Conservation (phyloP, 2,888 invertebrate species). For the Myopa testacea region DNA sequence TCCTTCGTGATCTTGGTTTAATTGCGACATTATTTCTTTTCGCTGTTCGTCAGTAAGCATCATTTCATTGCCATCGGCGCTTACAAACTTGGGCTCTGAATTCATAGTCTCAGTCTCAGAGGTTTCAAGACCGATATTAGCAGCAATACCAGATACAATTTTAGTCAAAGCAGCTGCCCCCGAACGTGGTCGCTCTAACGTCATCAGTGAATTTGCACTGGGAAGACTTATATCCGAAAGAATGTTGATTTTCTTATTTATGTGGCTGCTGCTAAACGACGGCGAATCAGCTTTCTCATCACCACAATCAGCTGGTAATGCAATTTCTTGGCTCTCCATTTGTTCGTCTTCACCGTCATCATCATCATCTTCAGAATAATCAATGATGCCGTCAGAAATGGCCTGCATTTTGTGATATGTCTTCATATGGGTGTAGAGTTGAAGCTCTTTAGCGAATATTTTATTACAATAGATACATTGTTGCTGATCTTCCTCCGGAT, state of each 20-base stretch:
- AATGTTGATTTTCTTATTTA: constrained; percentile 70
- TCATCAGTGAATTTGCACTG: constrained; percentile 54
- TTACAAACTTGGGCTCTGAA: constrained; percentile 69
- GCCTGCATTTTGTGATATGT: constrained; percentile 75
- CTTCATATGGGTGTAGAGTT: constrained; percentile 79
- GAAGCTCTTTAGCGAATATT: constrained; percentile 76
- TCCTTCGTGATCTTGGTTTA: constrained; percentile 65
- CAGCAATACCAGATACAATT: constrained; percentile 72
- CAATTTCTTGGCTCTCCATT: constrained; percentile 22
- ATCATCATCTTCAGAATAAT: constrained; percentile 70
- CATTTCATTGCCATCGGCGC: constrained; percentile 69
- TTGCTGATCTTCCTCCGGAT: constrained; percentile 68
- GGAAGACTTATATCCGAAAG: constrained; percentile 67
- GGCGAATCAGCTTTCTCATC: constrained; percentile 48
- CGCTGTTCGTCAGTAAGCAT: constrained; percentile 67
- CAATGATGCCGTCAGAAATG: constrained; percentile 75
- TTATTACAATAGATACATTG: constrained; percentile 82
- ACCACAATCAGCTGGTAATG: neutral
- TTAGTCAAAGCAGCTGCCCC: constrained; percentile 72
- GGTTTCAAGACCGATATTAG: constrained; percentile 56
- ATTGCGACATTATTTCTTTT: constrained; percentile 66
- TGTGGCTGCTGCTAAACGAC: constrained; percentile 12
- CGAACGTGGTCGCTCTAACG: constrained; percentile 64
- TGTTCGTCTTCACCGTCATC: constrained; percentile 52
- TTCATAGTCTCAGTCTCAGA: constrained; percentile 27